Conservation (phyloP, 2,888 invertebrate genomes). For the Chrysolina americana region DNA sequence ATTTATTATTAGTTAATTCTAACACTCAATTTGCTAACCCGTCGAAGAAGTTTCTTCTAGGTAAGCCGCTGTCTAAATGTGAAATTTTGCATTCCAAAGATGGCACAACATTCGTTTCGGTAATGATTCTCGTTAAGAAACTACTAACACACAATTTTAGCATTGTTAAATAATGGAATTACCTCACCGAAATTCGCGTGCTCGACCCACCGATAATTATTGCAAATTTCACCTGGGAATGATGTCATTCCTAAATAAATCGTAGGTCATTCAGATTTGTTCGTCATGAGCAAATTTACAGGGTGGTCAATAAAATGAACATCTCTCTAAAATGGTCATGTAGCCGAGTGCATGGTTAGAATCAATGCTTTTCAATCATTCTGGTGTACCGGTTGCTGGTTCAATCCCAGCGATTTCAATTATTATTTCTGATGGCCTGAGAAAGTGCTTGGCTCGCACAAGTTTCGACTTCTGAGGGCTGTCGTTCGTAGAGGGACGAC, state of each 20-base stretch:
- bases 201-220: slow-evolving; percentile 44
- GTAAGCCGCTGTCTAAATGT: not conserved
- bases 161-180: slow-evolving; percentile 26
- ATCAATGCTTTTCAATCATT: too few relatives aligned
- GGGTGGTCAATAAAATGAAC: not conserved
- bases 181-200: slow-evolving; percentile 41
- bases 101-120: not conserved
- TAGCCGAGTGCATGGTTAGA: too few relatives aligned
- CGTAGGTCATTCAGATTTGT: slow-evolving; percentile 43
- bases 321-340: too few relatives aligned
- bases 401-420: too few relatives aligned
- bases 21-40: too few relatives aligned
- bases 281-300: slow-evolving; percentile 32
- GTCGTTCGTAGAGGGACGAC: too few relatives aligned
- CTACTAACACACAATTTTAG: not conserved
- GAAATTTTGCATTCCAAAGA: not conserved
- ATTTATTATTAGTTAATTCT: too few relatives aligned
- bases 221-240: slow-evolving; percentile 49
- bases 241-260: slow-evolving; percentile 50
- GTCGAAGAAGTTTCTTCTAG: too few relatives aligned
- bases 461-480: too few relatives aligned
- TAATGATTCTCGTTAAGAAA: not conserved
- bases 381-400: too few relatives aligned
- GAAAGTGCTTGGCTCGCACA: too few relatives aligned
- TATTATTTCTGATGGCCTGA: too few relatives aligned